Evolutionary conservation across 2,888 invertebrate genomes (phyloP).

Genomic region (Hesperia comma): DNA sequence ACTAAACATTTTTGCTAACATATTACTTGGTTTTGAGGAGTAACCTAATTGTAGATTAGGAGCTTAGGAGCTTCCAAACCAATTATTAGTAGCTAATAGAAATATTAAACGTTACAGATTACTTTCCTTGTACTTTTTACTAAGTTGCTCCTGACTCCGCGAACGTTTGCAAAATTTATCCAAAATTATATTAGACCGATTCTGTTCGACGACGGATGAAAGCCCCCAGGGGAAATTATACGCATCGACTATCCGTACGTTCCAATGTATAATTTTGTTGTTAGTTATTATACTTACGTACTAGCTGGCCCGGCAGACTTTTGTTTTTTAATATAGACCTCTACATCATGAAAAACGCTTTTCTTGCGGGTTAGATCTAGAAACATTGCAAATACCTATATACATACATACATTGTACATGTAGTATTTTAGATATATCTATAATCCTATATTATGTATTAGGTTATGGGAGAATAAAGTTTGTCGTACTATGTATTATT

Average conservation of each 20-base stretch:
- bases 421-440: no score
- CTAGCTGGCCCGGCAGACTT: no score
- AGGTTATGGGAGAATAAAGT: no score
- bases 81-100: background rate
- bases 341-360: no score
- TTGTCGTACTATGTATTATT: no score
- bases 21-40: background rate
- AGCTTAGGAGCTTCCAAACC: background rate
- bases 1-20: no score
- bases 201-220: constrained; percentile 27
- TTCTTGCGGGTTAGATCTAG: no score
- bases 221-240: constrained; percentile 33
- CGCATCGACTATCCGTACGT: constrained; percentile 23
- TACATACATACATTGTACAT: no score
- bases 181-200: constrained; percentile 25
- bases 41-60: background rate
- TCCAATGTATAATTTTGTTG: constrained; percentile 21
- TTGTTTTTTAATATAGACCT: no score
- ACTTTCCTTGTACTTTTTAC: background rate
- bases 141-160: background rate
- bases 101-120: constrained; percentile 5
- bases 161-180: constrained; percentile 25
- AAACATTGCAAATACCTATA: no score
- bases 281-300: constrained; percentile 6
- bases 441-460: no score